Evolutionary conservation across 2,113 vertebrate species (phyloP).

Genomic region (Chunga burmeisteri): DNA sequence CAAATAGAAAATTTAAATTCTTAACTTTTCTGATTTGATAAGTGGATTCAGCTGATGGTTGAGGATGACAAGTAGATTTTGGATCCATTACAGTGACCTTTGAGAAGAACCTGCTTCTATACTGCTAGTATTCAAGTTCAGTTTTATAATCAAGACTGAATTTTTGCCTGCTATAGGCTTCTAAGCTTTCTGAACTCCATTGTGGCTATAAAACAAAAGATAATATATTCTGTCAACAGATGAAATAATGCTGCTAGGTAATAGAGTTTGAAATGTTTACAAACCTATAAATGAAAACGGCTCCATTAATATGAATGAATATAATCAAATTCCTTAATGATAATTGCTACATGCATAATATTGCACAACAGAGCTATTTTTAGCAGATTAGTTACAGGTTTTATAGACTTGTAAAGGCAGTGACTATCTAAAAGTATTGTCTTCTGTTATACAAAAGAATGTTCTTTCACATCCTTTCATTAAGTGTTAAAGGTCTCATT

Average conservation of each 20-base stretch:
- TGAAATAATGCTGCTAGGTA: constrained; percentile 66
- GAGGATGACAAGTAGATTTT: constrained; percentile 42
- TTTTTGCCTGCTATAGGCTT: constrained; percentile 8
- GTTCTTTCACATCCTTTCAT: constrained; percentile 15
- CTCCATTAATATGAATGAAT: constrained; percentile 66
- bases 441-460: constrained; percentile 22
- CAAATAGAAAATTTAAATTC: constrained; percentile 30
- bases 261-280: constrained; percentile 76
- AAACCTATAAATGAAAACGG: constrained; percentile 71
- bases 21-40: background rate
- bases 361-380: constrained; percentile 59
- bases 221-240: constrained; percentile 66
- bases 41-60: background rate
- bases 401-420: constrained; percentile 48
- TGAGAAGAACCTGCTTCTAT: background rate
- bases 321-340: constrained; percentile 65
- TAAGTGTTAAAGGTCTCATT: background rate
- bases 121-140: background rate
- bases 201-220: constrained; percentile 57
- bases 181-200: constrained; percentile 27
- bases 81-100: background rate
- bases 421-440: constrained; percentile 16
- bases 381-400: constrained; percentile 48
- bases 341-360: constrained; percentile 67
- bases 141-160: constrained; percentile 17